phyloP scores from a whole-genome alignment of 2,888 invertebrate genomes.

The Catocala nupta region DNA sequence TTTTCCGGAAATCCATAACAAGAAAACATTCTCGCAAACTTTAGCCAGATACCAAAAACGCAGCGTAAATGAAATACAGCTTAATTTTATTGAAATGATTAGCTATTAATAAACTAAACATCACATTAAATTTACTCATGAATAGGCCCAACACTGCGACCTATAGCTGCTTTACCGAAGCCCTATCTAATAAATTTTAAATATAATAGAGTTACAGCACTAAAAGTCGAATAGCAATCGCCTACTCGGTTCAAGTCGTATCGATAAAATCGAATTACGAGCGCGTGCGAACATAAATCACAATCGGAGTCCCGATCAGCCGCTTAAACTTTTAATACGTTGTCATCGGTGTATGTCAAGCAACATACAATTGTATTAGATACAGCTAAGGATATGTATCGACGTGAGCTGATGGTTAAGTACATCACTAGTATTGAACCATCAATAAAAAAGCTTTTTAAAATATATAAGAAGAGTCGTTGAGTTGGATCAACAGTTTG shows the following conservation, averaged over 20 bases:
- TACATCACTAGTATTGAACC: background rate
- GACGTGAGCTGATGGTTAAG: slow-evolving; percentile 26
- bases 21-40: no score
- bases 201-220: slow-evolving; percentile 34
- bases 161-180: background rate
- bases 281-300: slow-evolving; percentile 49
- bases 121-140: background rate
- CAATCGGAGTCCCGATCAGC: slow-evolving; percentile 44
- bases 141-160: background rate
- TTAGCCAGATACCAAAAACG: no score
- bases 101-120: no score
- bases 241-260: slow-evolving; percentile 37
- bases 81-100: no score
- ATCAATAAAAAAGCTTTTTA: no score
- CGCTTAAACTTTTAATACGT: slow-evolving; percentile 56
- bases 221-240: slow-evolving; percentile 42
- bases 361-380: slow-evolving; percentile 42
- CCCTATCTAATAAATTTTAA: slow-evolving; percentile 11
- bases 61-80: no score
- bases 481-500: no score
- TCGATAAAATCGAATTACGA: slow-evolving; percentile 50
- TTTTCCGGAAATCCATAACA: no score
- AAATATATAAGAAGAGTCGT: no score
- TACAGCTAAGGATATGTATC: slow-evolving; percentile 23
- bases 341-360: slow-evolving; percentile 58